phyloP scores from a whole-genome alignment of 2,888 invertebrate species.

The Cryptocheilus praepositus region DNA sequence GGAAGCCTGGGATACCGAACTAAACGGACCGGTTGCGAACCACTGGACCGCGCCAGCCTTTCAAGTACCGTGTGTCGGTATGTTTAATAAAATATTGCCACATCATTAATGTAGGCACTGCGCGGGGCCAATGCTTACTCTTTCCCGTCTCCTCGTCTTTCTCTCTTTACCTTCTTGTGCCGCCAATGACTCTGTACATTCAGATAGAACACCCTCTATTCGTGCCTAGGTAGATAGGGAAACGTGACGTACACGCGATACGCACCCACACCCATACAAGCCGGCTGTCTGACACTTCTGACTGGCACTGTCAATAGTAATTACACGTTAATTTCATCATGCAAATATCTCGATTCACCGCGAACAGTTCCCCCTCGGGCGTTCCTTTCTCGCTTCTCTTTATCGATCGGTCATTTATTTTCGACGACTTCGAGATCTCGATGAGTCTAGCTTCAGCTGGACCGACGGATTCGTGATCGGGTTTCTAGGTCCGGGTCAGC shows the following conservation, averaged over 20 bases:
- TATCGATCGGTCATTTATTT: background rate
- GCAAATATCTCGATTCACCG: conserved; percentile 30
- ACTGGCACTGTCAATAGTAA: conserved; percentile 62
- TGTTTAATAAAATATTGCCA: conserved; percentile 56
- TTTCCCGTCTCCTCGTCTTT: conserved; percentile 27
- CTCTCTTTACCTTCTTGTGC: conserved; percentile 34
- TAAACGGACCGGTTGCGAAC: conserved; percentile 38
- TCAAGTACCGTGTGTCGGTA: conserved; percentile 42
- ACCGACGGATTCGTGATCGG: conserved; percentile 13
- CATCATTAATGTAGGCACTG: conserved; percentile 54
- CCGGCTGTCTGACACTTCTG: conserved; percentile 24
- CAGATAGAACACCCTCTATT: conserved; percentile 46
- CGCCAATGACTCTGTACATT: conserved; percentile 54
- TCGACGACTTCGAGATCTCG: conserved; percentile 2
- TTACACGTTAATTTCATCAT: conserved; percentile 62
- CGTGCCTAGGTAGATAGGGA: conserved; percentile 40
- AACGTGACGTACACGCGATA: conserved; percentile 39
- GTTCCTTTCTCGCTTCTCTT: background rate
- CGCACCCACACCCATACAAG: conserved; percentile 55
- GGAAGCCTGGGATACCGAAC: background rate
- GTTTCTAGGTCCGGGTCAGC: too few species aligned
- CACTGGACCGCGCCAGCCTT: conserved; percentile 36
- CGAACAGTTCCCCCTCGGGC: background rate
- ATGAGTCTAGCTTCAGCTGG: background rate
- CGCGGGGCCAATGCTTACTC: conserved; percentile 37